Evolutionary conservation across 2,888 invertebrate genomes (phyloP), one percentile per base, ranked within the genome.

Genomic region (Esperia sulphurella): DNA sequence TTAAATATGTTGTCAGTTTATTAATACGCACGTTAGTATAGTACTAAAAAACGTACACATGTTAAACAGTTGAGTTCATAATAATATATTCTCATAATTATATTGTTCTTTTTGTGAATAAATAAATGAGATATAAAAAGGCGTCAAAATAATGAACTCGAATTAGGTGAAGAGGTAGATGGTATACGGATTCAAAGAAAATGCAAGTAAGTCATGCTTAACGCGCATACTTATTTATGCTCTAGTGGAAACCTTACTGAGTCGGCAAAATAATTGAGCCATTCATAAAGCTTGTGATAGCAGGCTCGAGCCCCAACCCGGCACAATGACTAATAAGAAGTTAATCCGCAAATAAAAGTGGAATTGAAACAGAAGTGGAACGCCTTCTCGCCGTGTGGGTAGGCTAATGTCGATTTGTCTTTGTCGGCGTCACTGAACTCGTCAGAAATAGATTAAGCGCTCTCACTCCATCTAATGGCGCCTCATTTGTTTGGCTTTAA

Each of bases 401-500:
- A 88, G 83, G 84, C 87, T 82, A 84, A 82, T 85, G 86, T 84
- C 89, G 85, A 89, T 89, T 87, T 86, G 88, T 89, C 89, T 86
- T 83, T 86, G 89, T 88, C 89, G 86, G 88, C 89, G 89, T 89
- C 89, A 86, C 84, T 87, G 86, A 89, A 89, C 89, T 89, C 89
- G 89, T 89, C 89, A 89, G 89, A 89, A 89, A 89, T 89, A 89
- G 89, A 89, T 89, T 89, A 89, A 89, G 89, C 88, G 81, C 83
- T 89, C 88, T 88, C 86, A 85, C 88, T 88, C 83, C 83, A 85
- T 89, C 86, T 89, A 89, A 89, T 88, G 86, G 87, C 79, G 80
- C 79, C 89, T 87, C 89, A 89, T 89, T 89, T 89, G 88, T 89
- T 86, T 89, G 79, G 89, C 83, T 89, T 83, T 89, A 83, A 85